These are phyloP conservation scores for Chionoecetes opilio DNA, from an alignment of 1,140 invertebrate species.

Conservation along the genomic window DNA sequence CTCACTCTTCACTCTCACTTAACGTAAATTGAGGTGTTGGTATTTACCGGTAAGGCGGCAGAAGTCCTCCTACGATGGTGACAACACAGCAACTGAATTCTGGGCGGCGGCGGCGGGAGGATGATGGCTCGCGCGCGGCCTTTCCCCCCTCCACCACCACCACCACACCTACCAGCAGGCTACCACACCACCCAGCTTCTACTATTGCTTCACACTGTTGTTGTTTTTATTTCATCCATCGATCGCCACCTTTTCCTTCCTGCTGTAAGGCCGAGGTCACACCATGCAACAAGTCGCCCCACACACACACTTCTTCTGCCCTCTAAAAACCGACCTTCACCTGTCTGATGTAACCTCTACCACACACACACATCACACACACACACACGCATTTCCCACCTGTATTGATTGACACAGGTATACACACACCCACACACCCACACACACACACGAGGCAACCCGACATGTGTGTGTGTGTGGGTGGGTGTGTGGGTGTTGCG, in stretches of 20 bases:
- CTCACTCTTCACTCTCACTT: constrained; percentile 30
- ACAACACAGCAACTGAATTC: constrained; percentile 57
- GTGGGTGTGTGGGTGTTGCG: neutral
- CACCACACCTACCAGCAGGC: neutral
- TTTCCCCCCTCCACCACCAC: neutral
- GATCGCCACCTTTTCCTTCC: neutral
- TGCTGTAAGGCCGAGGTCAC: constrained; percentile 11
- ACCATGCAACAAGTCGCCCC: neutral
- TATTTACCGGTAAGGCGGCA: constrained; percentile 42
- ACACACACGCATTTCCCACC: too few species aligned
- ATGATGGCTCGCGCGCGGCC: neutral
- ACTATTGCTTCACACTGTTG: neutral
- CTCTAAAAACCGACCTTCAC: too few species aligned
- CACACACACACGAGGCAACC: neutral
- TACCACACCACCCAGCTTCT: neutral
- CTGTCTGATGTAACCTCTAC: neutral
- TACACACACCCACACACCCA: neutral
- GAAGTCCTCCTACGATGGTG: neutral
- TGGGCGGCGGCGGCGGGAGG: neutral
- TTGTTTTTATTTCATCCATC: neutral
- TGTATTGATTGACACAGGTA: too few species aligned
- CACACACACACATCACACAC: too few species aligned
- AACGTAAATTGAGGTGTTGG: neutral
- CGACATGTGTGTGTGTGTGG: neutral
- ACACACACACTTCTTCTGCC: neutral